A percentile compares a stretch with the other conserved stretches of the same genome.
These are phyloP conservation scores for Porites lobata DNA, from an alignment of 92 coral and sea anemone species.

Conservation along the genomic window DNA sequence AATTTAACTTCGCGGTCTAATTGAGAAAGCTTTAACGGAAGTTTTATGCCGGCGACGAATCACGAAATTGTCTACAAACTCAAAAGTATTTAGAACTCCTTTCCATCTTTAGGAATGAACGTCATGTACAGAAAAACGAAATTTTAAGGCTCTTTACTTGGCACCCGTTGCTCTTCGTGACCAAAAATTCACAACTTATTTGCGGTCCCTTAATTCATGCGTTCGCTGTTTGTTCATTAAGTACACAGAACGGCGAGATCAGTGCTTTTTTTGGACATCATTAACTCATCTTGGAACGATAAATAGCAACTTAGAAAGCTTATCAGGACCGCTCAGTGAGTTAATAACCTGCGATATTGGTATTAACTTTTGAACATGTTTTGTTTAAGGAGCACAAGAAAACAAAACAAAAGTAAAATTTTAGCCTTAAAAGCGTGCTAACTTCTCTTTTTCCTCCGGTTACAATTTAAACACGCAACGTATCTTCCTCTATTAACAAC, in stretches of 20 bases:
- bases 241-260: neutral
- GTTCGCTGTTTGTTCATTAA: neutral
- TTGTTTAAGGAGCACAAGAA: constrained; percentile 4
- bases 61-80: too few species aligned
- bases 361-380: neutral
- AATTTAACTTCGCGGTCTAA: too few species aligned
- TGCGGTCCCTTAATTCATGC: neutral
- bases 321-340: constrained; percentile 24
- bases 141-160: neutral
- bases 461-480: neutral
- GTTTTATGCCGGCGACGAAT: too few species aligned
- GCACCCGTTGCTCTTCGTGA: too few species aligned
- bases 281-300: constrained; percentile 5
- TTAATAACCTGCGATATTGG: constrained; percentile 7
- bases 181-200: neutral
- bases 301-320: neutral
- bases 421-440: neutral
- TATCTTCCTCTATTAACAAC: neutral
- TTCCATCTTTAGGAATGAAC: neutral
- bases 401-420: neutral
- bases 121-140: neutral
- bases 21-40: too few species aligned
- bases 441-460: neutral
- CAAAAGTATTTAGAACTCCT: too few species aligned
- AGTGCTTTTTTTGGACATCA: constrained; percentile 23